Evolutionary conservation across 1,140 invertebrate species (phyloP).

Genomic region (Scaptodrosophila lebanonensis): DNA sequence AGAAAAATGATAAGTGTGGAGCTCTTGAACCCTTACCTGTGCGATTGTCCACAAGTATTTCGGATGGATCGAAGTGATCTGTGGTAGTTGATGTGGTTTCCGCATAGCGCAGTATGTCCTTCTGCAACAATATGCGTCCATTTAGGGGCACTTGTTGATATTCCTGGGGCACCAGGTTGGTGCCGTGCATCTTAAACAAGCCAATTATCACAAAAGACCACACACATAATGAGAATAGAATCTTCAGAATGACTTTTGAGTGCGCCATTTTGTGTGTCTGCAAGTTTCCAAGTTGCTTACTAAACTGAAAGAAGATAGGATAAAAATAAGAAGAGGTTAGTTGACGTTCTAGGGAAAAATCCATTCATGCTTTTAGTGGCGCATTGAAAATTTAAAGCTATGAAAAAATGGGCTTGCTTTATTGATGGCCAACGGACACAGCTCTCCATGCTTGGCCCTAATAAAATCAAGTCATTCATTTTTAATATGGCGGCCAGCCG

Average conservation of each 20-base stretch:
- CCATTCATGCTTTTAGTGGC: too few relatives aligned
- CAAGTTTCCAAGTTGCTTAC: too few relatives aligned
- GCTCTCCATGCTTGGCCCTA: too few relatives aligned
- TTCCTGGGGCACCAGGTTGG: slow-evolving; percentile 68
- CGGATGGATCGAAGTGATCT: slow-evolving; percentile 71
- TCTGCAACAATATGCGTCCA: slow-evolving; percentile 70
- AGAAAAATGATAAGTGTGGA: neutral
- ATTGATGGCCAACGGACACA: too few relatives aligned
- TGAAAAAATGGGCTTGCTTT: too few relatives aligned
- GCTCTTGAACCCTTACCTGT: slow-evolving; percentile 47
- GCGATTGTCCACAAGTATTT: slow-evolving; percentile 75
- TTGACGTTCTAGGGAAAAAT: too few relatives aligned
- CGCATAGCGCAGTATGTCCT: slow-evolving; percentile 63
- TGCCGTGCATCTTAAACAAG: slow-evolving; percentile 75
- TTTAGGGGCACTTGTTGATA: slow-evolving; percentile 64
- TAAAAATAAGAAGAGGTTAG: too few relatives aligned
- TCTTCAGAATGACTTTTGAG: slow-evolving; percentile 74
- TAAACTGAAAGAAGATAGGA: too few relatives aligned
- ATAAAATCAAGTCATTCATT: slow-evolving; percentile 44
- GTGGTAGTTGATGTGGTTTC: slow-evolving; percentile 75
- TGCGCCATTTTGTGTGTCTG: slow-evolving; percentile 69
- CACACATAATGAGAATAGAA: slow-evolving; percentile 73
- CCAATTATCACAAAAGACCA: slow-evolving; percentile 77
- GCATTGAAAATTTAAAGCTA: too few relatives aligned
- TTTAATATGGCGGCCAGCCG: slow-evolving; percentile 42